Percentiles rank a stretch among this genome's conserved stretches.
Conservation (phyloP, 2,113 vertebrate genomes). For the Myotis davidii region DNA sequence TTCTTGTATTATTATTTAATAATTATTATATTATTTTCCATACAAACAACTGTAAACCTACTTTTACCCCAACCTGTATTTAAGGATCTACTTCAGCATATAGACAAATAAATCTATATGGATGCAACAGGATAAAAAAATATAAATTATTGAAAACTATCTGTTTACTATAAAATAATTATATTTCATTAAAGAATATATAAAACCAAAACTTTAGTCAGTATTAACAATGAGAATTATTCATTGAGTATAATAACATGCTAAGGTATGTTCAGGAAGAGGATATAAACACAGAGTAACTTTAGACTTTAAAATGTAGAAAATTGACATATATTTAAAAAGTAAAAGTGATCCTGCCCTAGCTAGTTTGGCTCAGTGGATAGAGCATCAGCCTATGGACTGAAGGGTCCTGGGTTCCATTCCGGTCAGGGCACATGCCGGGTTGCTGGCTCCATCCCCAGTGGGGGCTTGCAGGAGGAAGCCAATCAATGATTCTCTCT, state of each 20-base stretch:
- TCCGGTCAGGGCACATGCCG: no score
- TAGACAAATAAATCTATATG: neutral
- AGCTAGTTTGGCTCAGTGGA: neutral
- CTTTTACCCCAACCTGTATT: neutral
- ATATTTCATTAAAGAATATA: neutral
- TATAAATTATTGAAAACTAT: neutral
- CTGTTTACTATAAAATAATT: neutral
- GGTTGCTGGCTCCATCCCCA: no score
- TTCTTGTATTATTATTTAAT: neutral
- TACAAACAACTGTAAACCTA: neutral
- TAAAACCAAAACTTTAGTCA: neutral
- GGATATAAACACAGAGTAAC: neutral
- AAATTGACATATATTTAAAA: neutral
- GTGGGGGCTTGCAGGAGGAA: no score
- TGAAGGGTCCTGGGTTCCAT: neutral
- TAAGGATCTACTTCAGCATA: neutral
- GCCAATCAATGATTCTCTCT: no score
- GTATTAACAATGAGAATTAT: conserved; percentile 3
- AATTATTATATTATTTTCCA: neutral
- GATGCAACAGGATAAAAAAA: neutral
- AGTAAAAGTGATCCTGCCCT: neutral
- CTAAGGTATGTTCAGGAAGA: neutral
- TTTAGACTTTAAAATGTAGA: neutral
- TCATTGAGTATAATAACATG: neutral
- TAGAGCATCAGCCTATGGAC: neutral